phyloP scores from a whole-genome alignment of 2,113 vertebrate genomes.

The Hassar affinis region DNA sequence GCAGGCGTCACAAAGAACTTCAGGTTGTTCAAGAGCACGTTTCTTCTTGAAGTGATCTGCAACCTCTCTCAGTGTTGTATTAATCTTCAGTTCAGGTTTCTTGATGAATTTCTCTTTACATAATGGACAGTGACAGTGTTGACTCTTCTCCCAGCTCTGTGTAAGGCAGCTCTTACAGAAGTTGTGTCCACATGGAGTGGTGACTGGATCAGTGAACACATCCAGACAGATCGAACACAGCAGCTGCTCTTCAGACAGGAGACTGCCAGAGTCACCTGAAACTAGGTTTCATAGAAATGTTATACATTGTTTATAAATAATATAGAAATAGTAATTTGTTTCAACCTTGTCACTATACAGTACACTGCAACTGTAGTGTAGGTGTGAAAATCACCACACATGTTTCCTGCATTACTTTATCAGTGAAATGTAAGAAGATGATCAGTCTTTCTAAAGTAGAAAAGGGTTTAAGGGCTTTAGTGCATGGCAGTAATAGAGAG shows the following conservation, averaged over 20 bases:
- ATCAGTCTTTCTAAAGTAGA: neutral
- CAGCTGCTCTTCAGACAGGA: no score
- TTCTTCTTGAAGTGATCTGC: no score
- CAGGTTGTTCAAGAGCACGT: conserved; percentile 1
- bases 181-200: no score
- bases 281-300: neutral
- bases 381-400: neutral
- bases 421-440: neutral
- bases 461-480: neutral
- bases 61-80: no score
- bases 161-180: conserved; percentile 28
- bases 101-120: no score
- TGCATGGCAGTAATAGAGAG: neutral
- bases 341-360: neutral
- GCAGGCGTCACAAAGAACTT: conserved; percentile 60
- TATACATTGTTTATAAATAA: neutral
- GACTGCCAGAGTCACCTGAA: neutral
- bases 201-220: no score
- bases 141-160: conserved; percentile 12
- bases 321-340: neutral
- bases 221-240: no score
- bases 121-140: no score
- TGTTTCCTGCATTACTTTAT: no score
- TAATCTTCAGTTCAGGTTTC: conserved; percentile 5
- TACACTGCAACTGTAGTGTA: neutral